These are phyloP conservation scores for Lerema accius DNA, from an alignment of 1,140 invertebrate genomes.

Conservation along the genomic window DNA sequence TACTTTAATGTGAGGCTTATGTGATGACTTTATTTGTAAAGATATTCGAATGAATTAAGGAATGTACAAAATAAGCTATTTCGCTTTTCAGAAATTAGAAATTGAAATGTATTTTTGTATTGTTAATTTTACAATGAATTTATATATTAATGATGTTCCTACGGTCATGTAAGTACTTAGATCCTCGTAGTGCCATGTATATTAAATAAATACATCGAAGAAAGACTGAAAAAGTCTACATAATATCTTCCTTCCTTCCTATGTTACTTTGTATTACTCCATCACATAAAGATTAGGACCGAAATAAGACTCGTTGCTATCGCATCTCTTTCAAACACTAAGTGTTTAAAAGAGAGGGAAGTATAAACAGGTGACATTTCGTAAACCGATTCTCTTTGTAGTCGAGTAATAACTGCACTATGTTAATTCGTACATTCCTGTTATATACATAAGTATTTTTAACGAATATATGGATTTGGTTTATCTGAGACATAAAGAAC, in stretches of 20 bases:
- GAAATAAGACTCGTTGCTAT: too few species aligned
- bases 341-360: too few species aligned
- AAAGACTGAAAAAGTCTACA: constrained; percentile 75
- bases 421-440: constrained; percentile 24
- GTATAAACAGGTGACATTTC: too few species aligned
- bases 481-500: not conserved
- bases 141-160: constrained; percentile 70
- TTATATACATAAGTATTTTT: constrained; percentile 7
- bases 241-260: constrained; percentile 21
- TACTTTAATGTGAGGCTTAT: constrained; percentile 28
- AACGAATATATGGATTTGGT: not conserved
- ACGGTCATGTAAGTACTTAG: constrained; percentile 66
- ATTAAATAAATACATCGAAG: constrained; percentile 68
- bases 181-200: constrained; percentile 69
- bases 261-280: constrained; percentile 14
- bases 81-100: constrained; percentile 46
- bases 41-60: constrained; percentile 12
- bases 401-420: too few species aligned
- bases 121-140: constrained; percentile 63
- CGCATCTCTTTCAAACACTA: too few species aligned
- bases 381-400: too few species aligned
- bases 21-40: constrained; percentile 38
- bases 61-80: constrained; percentile 56
- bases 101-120: constrained; percentile 67
- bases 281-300: too few species aligned